These are phyloP conservation scores for Heliocidaris erythrogramma DNA, from an alignment of 35 echinoderm and acorn worm genomes.

Conservation along the genomic window DNA sequence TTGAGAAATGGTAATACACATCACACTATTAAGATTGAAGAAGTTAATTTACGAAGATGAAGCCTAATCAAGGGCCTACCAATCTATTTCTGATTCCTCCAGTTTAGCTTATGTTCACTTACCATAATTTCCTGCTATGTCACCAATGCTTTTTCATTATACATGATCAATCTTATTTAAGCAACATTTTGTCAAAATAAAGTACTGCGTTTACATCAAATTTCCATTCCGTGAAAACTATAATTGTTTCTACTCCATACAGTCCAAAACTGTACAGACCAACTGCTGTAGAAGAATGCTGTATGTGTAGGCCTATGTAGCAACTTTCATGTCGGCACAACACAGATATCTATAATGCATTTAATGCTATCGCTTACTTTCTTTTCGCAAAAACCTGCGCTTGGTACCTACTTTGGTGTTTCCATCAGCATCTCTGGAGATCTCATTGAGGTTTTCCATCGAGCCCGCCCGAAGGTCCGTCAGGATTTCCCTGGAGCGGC, in stretches of 20 bases:
- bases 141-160: not conserved
- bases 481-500: slow-evolving; percentile 94
- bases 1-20: no score
- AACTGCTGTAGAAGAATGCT: not conserved
- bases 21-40: no score
- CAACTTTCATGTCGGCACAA: not conserved
- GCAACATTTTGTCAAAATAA: not conserved
- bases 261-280: not conserved
- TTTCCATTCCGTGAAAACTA: not conserved
- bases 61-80: not conserved
- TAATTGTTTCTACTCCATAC: not conserved
- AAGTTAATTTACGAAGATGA: no score
- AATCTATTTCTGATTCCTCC: not conserved
- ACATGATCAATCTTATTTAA: not conserved
- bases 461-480: slow-evolving; percentile 77
- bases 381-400: slow-evolving; percentile 19
- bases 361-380: not conserved
- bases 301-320: not conserved
- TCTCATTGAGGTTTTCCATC: slow-evolving; percentile 70
- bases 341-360: not conserved
- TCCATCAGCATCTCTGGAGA: slow-evolving; percentile 32
- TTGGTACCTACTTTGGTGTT: slow-evolving; percentile 88
- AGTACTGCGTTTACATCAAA: not conserved
- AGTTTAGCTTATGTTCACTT: not conserved
- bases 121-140: not conserved